Evolutionary conservation across 2,888 invertebrate species (phyloP), one percentile per base, ranked within the genome.

Genomic region (Timema cristinae): DNA sequence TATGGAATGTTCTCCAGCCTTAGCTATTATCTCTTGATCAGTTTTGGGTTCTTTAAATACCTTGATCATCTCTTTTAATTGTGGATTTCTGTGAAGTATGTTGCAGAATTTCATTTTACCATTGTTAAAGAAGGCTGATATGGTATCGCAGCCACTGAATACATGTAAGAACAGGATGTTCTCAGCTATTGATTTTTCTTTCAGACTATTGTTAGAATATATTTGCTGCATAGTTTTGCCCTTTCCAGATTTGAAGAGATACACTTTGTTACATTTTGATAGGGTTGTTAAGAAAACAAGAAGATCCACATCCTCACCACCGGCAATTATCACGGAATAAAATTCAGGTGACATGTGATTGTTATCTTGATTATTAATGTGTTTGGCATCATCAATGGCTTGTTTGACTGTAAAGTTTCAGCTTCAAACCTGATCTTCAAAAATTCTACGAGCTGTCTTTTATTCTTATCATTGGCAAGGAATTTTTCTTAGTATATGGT

Each of bases 161-260:
- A 10, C 63, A 13, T 63, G 63, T 13, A 16, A 63, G 1, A 63
- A 63, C 48, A 59, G 16, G 16, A 63, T 32, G 63, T 16, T 1
- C 7, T 63, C 63, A 10, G 32, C 6, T 8, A 48, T 2, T 63
- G 11, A 47, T 63, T 63, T 63, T 11, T 32, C 32, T 2, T 47
- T 63, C 2, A 16, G 32, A 6, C 13, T 59, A 71, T 75, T 16
- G 7, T n/a, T 11, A 15, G 59, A 59, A 59, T 59, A 59, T 11
- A 8, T 11, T 59, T 6, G 63, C 48, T 32, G 63, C 63, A 13
- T 47, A 32, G 8, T n/a, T 63, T 63, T n/a, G 7, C 59, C 63
- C 10, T 63, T 63, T n/a, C 10, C 7, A 13, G 63, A 48, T 63
- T 63, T n/a, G 63, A 32, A 48, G 11, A 63, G 48, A 11, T 63